Evolutionary conservation across 2,113 vertebrate species (phyloP).

Genomic region (Montifringilla adamsi): DNA sequence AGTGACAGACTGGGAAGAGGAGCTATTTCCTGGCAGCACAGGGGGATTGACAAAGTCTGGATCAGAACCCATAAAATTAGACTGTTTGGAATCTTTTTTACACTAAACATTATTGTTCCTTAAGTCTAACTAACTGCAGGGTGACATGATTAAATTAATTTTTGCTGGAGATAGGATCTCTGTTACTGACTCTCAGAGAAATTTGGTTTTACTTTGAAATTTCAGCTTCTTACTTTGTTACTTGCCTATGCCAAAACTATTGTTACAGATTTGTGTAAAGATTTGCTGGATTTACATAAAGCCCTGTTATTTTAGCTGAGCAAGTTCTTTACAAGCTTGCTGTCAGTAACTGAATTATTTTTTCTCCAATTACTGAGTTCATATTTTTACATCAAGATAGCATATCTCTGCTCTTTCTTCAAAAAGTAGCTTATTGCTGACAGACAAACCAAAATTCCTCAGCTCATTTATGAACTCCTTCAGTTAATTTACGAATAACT

Average conservation of each 20-base stretch:
- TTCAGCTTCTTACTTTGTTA: not conserved
- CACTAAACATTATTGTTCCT: not conserved
- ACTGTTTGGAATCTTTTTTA: not conserved
- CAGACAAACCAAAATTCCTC: not conserved
- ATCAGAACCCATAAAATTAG: not conserved
- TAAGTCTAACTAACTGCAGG: not conserved
- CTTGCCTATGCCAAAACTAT: not conserved
- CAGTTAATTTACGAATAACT: not conserved
- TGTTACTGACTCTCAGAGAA: not conserved
- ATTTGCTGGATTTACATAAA: slow-evolving; percentile 22
- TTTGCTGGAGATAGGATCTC: not conserved
- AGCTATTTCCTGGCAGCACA: not conserved
- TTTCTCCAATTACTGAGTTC: not conserved
- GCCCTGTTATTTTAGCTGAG: slow-evolving; percentile 11
- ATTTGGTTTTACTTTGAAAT: slow-evolving; percentile 27
- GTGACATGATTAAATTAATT: not conserved
- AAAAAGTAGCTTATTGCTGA: not conserved
- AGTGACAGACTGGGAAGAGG: not conserved
- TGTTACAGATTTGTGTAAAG: slow-evolving; percentile 13
- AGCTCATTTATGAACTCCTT: not conserved
- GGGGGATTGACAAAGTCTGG: not conserved
- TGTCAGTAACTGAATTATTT: not conserved
- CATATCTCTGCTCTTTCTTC: not conserved
- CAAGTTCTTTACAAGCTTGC: not conserved
- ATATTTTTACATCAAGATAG: slow-evolving; percentile 5